Evolutionary conservation across 2,113 vertebrate genomes (phyloP).

Genomic region (Gallinago jamesoni): DNA sequence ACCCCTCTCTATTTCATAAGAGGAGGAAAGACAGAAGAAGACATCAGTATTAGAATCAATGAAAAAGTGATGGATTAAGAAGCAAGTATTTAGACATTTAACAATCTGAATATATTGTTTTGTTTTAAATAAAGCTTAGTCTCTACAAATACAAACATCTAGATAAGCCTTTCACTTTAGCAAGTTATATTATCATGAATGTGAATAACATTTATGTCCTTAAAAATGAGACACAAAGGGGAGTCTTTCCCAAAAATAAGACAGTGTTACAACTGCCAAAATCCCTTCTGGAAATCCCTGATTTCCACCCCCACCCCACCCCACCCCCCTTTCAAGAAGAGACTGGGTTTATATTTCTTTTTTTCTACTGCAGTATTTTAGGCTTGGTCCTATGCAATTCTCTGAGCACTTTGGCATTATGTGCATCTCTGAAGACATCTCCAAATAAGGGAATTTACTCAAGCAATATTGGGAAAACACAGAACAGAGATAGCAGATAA

Average conservation of each 20-base stretch:
- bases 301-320: background rate
- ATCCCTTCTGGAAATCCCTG: background rate
- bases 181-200: background rate
- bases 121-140: background rate
- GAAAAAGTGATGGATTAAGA: background rate
- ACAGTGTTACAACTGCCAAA: background rate
- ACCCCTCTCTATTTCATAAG: background rate
- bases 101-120: background rate
- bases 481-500: slow-evolving; percentile 41
- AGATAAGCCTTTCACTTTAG: background rate
- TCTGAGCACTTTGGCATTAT: slow-evolving; percentile 37
- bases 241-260: background rate
- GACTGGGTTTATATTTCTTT: background rate
- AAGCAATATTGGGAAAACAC: background rate
- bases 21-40: background rate
- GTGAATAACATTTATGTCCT: background rate
- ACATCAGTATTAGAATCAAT: background rate
- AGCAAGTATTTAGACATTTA: background rate
- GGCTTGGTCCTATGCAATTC: background rate
- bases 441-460: slow-evolving; percentile 54
- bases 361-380: background rate
- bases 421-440: slow-evolving; percentile 14
- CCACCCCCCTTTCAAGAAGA: background rate
- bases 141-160: background rate
- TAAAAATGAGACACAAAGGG: background rate